These are phyloP conservation scores for Pseudomyrmex pallidus DNA, from an alignment of 1,140 invertebrate genomes.

Conservation along the genomic window DNA sequence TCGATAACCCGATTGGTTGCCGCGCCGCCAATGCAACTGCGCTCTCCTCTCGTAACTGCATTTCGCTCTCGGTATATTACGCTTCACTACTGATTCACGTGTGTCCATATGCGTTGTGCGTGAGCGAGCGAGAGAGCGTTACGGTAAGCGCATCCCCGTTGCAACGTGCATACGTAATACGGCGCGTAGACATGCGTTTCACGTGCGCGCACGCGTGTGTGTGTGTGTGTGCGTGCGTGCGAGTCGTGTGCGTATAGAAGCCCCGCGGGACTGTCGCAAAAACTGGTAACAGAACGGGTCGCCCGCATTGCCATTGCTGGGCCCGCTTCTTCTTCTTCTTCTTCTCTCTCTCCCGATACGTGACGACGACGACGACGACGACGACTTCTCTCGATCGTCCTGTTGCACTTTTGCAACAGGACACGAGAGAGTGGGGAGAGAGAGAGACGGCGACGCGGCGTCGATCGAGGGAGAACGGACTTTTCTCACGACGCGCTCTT, in stretches of 20 bases:
- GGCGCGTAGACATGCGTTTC: slow-evolving; percentile 10
- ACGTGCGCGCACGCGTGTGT: slow-evolving; percentile 6
- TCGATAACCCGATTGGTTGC: slow-evolving; percentile 80
- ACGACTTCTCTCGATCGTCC: slow-evolving; percentile 70
- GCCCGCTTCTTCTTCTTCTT: slow-evolving; percentile 22
- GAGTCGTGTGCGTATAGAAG: slow-evolving; percentile 16
- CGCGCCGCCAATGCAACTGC: slow-evolving; percentile 78
- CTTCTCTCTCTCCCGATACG: slow-evolving; percentile 36
- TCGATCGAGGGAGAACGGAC: slow-evolving; percentile 66
- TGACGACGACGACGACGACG: not conserved
- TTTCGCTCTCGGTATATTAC: slow-evolving; percentile 55
- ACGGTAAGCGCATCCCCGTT: slow-evolving; percentile 35
- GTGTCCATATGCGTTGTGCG: slow-evolving; percentile 9
- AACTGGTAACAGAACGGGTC: slow-evolving; percentile 75
- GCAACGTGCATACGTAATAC: slow-evolving; percentile 77
- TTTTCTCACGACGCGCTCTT: slow-evolving; percentile 66
- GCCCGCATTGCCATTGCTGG: slow-evolving; percentile 75
- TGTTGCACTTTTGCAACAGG: slow-evolving; percentile 66
- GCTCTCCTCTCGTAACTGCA: slow-evolving; percentile 59
- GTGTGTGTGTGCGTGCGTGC: slow-evolving; percentile 5
- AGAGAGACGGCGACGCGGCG: slow-evolving; percentile 46
- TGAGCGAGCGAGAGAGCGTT: slow-evolving; percentile 27
- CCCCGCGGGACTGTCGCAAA: slow-evolving; percentile 70
- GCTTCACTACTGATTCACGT: slow-evolving; percentile 48
- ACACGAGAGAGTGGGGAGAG: not conserved